Evolutionary conservation across 1,140 invertebrate genomes (phyloP).

Genomic region (Battus philenor): DNA sequence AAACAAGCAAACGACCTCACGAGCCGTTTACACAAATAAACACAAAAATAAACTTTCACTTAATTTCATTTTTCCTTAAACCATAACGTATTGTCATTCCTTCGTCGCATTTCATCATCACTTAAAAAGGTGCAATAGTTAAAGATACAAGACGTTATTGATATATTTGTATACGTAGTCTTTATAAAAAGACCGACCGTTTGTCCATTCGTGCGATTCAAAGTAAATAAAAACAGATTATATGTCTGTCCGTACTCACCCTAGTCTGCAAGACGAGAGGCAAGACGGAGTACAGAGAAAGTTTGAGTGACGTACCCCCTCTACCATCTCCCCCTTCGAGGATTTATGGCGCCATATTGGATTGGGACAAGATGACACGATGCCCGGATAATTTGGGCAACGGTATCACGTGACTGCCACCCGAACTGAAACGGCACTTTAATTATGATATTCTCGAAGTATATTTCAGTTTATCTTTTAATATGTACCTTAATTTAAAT

Average conservation of each 20-base stretch:
- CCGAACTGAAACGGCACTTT: slow-evolving; percentile 69
- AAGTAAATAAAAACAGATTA: slow-evolving; percentile 42
- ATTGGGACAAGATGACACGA: slow-evolving; percentile 76
- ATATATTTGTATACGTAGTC: background rate
- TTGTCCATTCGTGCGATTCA: slow-evolving; percentile 20
- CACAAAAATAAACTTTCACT: slow-evolving; percentile 6
- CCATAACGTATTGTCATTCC: slow-evolving; percentile 1
- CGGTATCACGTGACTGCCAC: slow-evolving; percentile 66
- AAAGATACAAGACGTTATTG: slow-evolving; percentile 9
- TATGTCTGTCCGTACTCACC: slow-evolving; percentile 59
- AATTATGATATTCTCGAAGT: slow-evolving; percentile 64
- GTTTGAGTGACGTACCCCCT: slow-evolving; percentile 74
- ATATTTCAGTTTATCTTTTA: slow-evolving; percentile 12
- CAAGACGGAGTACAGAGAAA: slow-evolving; percentile 73
- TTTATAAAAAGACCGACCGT: slow-evolving; percentile 17
- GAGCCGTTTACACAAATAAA: slow-evolving; percentile 12
- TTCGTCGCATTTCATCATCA: slow-evolving; percentile 9
- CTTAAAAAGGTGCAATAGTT: background rate
- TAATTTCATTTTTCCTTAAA: background rate
- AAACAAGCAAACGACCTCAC: slow-evolving; percentile 25
- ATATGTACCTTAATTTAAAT: too few relatives aligned
- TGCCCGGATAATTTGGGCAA: slow-evolving; percentile 75
- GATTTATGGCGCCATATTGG: slow-evolving; percentile 76
- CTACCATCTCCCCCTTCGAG: slow-evolving; percentile 50
- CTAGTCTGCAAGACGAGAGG: slow-evolving; percentile 59